Evolutionary conservation across 1,140 invertebrate genomes (phyloP), one percentile per base, ranked within the genome.

Genomic region (Tribolium madens): DNA sequence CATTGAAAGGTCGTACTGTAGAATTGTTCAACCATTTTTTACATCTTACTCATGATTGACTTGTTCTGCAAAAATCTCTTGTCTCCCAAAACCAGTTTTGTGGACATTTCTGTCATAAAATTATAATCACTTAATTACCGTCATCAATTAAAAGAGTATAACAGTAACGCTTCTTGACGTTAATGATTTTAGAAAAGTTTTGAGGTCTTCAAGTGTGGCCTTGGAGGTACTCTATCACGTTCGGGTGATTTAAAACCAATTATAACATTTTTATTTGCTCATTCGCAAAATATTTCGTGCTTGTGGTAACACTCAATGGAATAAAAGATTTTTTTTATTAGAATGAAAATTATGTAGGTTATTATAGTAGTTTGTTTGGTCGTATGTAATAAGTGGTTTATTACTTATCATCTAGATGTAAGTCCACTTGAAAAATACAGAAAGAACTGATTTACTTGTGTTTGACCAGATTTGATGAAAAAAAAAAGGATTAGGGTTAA

Each of bases 71-170:
- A 50, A 50, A 17, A 17, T 14, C 15, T 17, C 13, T 50, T 50
- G 13, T 50, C 6, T 50, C 13, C 48, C 13, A 14, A 50, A 50
- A 14, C 48, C 48, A 17, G 12, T 50, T 14, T 5, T 5, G 21
- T 1, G 13, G 15, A 50, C 6, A 17, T 50, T 14, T n/a, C 46
- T 15, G 15, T 57, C 52, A 18, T 57, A 57, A 57, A 57, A 9
- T 18, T 57, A 57, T 57, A 53, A 53, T 53, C 15, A 15, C 50
- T 53, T 53, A 53, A 53, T 53, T 53, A 17, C 15, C 4, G 52
- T 10, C 52, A 57, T 57, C 52, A 57, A 57, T 57, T 57, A 57
- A 42, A 42, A 6, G 17, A 10, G 17, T 17, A 4, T 57, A 57
- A 57, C 52, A 57, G 52, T 57, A 18, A 15, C 48, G 48, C 12